Evolutionary conservation across 2,888 invertebrate genomes (phyloP).

Genomic region (Nyleta sp.): DNA sequence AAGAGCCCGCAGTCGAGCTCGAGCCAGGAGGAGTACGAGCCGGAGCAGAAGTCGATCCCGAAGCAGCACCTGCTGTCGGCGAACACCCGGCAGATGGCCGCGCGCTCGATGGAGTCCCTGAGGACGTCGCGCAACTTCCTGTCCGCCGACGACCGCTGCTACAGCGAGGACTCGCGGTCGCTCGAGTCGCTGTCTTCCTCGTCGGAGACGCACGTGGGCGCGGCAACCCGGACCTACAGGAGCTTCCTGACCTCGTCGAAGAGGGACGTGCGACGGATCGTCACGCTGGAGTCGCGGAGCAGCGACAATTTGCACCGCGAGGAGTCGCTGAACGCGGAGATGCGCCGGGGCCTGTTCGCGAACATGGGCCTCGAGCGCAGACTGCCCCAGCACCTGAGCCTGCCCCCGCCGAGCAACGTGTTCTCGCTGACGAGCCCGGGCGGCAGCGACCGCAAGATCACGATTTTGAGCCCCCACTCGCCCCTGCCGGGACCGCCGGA

Average conservation of each 20-base stretch:
- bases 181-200: constrained; percentile 78
- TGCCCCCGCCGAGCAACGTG: constrained; percentile 87
- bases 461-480: constrained; percentile 91
- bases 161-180: constrained; percentile 78
- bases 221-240: constrained; percentile 83
- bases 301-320: constrained; percentile 86
- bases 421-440: constrained; percentile 84
- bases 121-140: constrained; percentile 84
- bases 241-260: constrained; percentile 87
- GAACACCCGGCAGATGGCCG: constrained; percentile 82
- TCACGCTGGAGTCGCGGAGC: constrained; percentile 84
- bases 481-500: constrained; percentile 87
- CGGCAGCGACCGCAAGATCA: constrained; percentile 85
- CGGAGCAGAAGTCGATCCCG: constrained; percentile 83
- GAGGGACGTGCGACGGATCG: constrained; percentile 85
- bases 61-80: constrained; percentile 74
- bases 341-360: constrained; percentile 87
- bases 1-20: constrained; percentile 87
- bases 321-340: constrained; percentile 86
- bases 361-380: constrained; percentile 85
- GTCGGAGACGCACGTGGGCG: constrained; percentile 84
- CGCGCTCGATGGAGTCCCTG: constrained; percentile 89
- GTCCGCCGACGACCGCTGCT: constrained; percentile 77
- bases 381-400: constrained; percentile 87
- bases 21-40: constrained; percentile 87